Evolutionary conservation across 2,888 invertebrate genomes (phyloP), one percentile per base, ranked within the genome.

Genomic region (Cerastis leucographa): DNA sequence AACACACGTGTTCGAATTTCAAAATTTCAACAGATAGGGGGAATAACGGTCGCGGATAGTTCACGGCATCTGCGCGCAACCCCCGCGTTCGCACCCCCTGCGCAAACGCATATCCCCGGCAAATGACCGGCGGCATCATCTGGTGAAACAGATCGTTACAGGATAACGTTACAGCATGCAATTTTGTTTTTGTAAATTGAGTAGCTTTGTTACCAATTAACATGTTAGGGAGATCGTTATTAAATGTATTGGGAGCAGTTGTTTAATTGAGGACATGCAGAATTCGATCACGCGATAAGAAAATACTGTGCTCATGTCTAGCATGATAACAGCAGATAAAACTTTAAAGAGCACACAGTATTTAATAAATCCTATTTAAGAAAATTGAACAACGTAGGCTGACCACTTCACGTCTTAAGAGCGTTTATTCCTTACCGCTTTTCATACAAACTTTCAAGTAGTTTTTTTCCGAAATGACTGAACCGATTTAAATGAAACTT

Each of bases 1-100:
- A 95, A 94, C 96, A 92, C 95, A 96, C 95, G 95, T 95, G 96
- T 96, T 95, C 92, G 84, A 93, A 93, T 93, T 95, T 95, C 88
- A 90, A 93, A 95, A 94, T 92, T 95, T 88, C 87, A 92, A 92
- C 91, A 93, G 94, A 96, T 95, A 95, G 95, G 95, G 88, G 84
- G 95, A 94, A 92, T 95, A 96, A 96, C 96, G 95, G 96, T 94
- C 94, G 94, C 90, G 83, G 85, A 88, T 90, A 89, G 87, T 87
- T 87, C 89, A 88, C 89, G 90, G 93, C 96, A 96, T 96, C 95
- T 96, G 96, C 94, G 88, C 72, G 69, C 90, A 83, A 89, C 92
- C 92, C 91, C 91, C 92, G 90, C 92, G 89, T 89, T 81, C 68
- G 76, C 90, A 89, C 88, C 90, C 89, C 87, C 88, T 83, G 85